Percentiles rank a stretch among this genome's conserved stretches.
phyloP scores from a whole-genome alignment of 2,113 vertebrate species.

The Callionymus lyra region DNA sequence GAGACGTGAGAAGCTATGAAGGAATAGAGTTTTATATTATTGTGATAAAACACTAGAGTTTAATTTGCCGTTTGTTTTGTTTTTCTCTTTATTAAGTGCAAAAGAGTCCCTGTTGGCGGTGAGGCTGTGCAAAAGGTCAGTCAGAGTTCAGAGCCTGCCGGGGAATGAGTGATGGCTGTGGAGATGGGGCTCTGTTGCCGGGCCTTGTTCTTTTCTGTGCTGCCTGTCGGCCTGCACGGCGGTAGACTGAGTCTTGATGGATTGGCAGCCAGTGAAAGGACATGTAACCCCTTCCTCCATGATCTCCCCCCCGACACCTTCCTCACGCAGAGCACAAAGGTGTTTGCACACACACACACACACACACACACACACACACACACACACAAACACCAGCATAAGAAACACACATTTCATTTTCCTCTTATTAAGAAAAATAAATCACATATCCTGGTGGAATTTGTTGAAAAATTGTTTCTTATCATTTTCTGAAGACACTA shows the following conservation, averaged over 20 bases:
- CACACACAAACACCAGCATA: background rate
- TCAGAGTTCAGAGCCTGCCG: constrained; percentile 80
- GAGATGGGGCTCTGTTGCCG: constrained; percentile 76
- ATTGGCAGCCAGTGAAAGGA: constrained; percentile 93
- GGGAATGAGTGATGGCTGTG: constrained; percentile 81
- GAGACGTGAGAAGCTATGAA: background rate
- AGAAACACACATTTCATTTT: no score
- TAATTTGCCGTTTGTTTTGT: constrained; percentile 29
- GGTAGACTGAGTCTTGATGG: constrained; percentile 89
- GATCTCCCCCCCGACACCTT: constrained; percentile 48
- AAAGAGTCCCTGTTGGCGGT: constrained; percentile 68
- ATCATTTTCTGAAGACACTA: no score
- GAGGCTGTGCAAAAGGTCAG: constrained; percentile 78
- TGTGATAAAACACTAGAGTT: no score
- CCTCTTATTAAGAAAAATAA: no score
- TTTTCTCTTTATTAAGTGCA: constrained; percentile 58
- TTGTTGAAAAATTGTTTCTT: no score
- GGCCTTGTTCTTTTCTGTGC: constrained; percentile 79
- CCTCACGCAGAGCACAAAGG: constrained; percentile 13
- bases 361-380: constrained; percentile 2
- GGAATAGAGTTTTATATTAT: no score
- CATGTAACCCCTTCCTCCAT: constrained; percentile 68
- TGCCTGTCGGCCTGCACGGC: constrained; percentile 84
- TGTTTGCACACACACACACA: constrained; percentile 3
- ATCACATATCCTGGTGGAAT: no score